Evolutionary conservation across 2,888 invertebrate genomes (phyloP), one percentile per base, ranked within the genome.

Genomic region (Andrena dorsata): DNA sequence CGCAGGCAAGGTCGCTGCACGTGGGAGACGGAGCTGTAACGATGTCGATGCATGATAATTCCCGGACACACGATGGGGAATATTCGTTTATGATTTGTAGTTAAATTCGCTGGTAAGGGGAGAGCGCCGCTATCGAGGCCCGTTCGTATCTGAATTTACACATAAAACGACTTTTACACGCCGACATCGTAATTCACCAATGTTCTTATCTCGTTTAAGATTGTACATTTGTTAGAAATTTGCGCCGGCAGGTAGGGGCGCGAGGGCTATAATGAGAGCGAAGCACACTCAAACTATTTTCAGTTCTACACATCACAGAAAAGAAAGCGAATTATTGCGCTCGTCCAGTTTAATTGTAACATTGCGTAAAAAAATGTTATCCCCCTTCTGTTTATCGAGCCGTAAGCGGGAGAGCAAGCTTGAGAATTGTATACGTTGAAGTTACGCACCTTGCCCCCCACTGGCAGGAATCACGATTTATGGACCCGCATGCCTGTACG

Each of bases 1-100:
- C 75, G 82, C 80, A 75, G 79, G 72, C 72, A 68, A 73, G 65
- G 51, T 76, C 66, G 60, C 76, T 70, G 83, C 68, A 72, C 68
- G 53, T 51, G 47, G 47, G 23, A 41, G 35, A 63, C 41, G 35
- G 32, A 74, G 63, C 49, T 35, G 47, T 68, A 51, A 75, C 51
- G 8, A 61, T 49, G 80, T 51, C 53, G 72, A 76, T 41, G 41
- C 41, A 41, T 26, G 26, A 81, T 63, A 35, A 64, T 51, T 28
- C 56, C n/a, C 32, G 13, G 60, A 71, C 53, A 61, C 70, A 64
- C 58, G 78, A 64, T 58, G 60, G 53, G 66, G 61, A 16, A 41
- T 63, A 51, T 72, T 80, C 64, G 60, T 47, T 77, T 68, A 78
- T 68, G 66, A 61, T 68, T 63, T 23, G 0, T 56, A 61, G 26